These are phyloP conservation scores for Drosophila meridionalis DNA, from an alignment of 2,888 invertebrate species.

Conservation along the genomic window DNA sequence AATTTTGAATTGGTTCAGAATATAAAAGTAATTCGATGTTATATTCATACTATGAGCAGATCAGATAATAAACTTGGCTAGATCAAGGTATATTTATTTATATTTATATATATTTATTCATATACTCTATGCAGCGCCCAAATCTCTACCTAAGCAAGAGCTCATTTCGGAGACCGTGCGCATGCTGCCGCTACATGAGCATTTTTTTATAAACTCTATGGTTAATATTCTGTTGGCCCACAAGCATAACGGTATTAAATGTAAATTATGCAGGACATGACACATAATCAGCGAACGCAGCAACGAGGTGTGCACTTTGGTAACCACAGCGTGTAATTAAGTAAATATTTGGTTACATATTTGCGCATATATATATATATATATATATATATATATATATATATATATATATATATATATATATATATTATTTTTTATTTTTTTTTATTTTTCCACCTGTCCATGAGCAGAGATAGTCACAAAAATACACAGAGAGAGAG, in stretches of 20 bases:
- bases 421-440: neutral
- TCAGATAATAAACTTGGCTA: no score
- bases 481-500: conserved; percentile 1
- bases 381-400: neutral
- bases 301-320: conserved; percentile 40
- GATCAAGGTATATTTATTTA: neutral
- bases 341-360: conserved; percentile 52
- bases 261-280: conserved; percentile 46
- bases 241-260: conserved; percentile 31
- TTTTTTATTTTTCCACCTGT: conserved; percentile 2
- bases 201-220: conserved; percentile 16
- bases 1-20: no score
- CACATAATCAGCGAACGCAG: conserved; percentile 48
- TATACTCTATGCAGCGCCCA: neutral
- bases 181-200: conserved; percentile 8
- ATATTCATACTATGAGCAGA: neutral
- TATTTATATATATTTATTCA: neutral
- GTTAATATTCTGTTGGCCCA: conserved; percentile 13
- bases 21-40: no score
- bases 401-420: neutral
- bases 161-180: neutral
- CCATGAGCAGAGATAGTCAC: conserved; percentile 5
- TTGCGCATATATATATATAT: neutral
- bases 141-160: neutral
- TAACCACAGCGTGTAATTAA: conserved; percentile 59